phyloP scores from a whole-genome alignment of 2,888 invertebrate genomes.

The Cerastis rubricosa region DNA sequence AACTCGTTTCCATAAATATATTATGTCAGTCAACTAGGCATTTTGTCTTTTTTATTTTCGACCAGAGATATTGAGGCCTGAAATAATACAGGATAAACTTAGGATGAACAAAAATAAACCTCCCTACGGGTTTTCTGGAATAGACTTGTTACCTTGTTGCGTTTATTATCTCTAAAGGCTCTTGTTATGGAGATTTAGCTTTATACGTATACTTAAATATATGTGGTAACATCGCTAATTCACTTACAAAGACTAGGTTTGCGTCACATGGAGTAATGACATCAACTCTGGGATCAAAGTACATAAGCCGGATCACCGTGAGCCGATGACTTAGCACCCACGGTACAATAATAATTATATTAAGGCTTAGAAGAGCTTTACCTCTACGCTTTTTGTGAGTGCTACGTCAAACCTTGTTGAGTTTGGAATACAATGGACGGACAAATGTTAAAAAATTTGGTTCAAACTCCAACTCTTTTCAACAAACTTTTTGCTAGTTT shows the following conservation, averaged over 20 bases:
- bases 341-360: slow-evolving; percentile 45
- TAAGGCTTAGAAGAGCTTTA: slow-evolving; percentile 29
- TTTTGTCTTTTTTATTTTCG: slow-evolving; percentile 28
- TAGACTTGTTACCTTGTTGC: slow-evolving; percentile 8
- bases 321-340: slow-evolving; percentile 35
- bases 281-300: slow-evolving; percentile 51
- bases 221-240: slow-evolving; percentile 25
- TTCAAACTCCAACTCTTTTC: slow-evolving; percentile 8
- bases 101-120: slow-evolving; percentile 37
- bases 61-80: slow-evolving; percentile 4
- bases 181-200: slow-evolving; percentile 30
- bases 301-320: slow-evolving; percentile 48
- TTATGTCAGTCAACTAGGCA: slow-evolving; percentile 11
- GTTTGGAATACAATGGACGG: not conserved
- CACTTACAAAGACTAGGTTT: slow-evolving; percentile 46
- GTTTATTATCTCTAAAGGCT: slow-evolving; percentile 17
- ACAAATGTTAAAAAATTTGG: slow-evolving; percentile 15
- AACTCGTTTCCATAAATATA: slow-evolving; percentile 24
- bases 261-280: slow-evolving; percentile 60
- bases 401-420: slow-evolving; percentile 3
- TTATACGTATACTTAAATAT: slow-evolving; percentile 25
- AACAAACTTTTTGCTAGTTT: slow-evolving; percentile 28
- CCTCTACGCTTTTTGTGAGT: slow-evolving; percentile 33
- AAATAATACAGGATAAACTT: slow-evolving; percentile 11
- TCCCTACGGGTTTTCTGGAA: slow-evolving; percentile 5